Evolutionary conservation across 2,888 invertebrate species (phyloP).

Genomic region (Lasioglossum zephyrum): DNA sequence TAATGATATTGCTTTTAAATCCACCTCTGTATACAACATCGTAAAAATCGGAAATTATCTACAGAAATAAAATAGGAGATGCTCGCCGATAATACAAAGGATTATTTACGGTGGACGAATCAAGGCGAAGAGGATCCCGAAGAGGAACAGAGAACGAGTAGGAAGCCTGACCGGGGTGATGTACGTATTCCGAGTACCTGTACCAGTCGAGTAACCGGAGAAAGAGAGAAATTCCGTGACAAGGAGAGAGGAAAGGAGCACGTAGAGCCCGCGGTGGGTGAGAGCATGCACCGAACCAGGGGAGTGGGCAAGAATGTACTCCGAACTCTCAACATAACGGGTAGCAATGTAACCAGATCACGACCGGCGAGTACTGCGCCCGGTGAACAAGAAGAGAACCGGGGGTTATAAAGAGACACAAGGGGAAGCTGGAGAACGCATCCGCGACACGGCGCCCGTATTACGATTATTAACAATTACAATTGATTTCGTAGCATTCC

Average conservation of each 20-base stretch:
- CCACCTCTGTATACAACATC: not conserved
- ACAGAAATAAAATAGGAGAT: not conserved
- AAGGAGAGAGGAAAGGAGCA: conserved; percentile 19
- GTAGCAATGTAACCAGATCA: conserved; percentile 80
- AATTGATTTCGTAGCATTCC: conserved; percentile 79
- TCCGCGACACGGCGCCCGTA: conserved; percentile 64
- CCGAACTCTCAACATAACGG: conserved; percentile 78
- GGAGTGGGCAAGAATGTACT: conserved; percentile 74
- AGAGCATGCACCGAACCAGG: conserved; percentile 40
- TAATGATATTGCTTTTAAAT: not conserved
- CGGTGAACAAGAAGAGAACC: conserved; percentile 45
- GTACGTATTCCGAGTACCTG: conserved; percentile 61
- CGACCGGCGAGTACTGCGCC: conserved; percentile 67
- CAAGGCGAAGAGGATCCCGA: conserved; percentile 34
- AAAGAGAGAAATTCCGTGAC: conserved; percentile 25
- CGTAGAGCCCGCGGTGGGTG: conserved; percentile 22
- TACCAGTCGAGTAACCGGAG: conserved; percentile 41
- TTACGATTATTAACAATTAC: conserved; percentile 81
- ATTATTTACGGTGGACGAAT: conserved; percentile 70
- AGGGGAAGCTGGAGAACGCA: conserved; percentile 35
- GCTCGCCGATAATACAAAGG: not conserved
- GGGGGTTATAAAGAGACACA: conserved; percentile 37
- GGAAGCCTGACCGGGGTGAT: conserved; percentile 58
- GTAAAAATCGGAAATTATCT: no score
- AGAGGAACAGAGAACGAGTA: conserved; percentile 41